phyloP scores from a whole-genome alignment of 2,888 invertebrate species.

The Nymphalis c-album region DNA sequence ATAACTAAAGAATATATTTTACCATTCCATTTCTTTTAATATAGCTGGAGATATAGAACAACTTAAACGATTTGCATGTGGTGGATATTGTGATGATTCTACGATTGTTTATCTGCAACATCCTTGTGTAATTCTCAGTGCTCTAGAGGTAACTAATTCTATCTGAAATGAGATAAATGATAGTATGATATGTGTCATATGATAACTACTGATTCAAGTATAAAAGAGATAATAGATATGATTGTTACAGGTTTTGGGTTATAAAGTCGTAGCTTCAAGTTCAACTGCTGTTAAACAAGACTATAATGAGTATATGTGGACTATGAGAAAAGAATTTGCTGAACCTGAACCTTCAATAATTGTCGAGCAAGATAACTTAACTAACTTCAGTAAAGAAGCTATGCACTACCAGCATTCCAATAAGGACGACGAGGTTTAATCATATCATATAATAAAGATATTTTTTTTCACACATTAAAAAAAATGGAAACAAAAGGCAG shows the following conservation, averaged over 20 bases:
- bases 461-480: background rate
- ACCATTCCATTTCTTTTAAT: slow-evolving; percentile 37
- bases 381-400: slow-evolving; percentile 83
- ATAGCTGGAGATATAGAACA: slow-evolving; percentile 90
- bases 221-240: slow-evolving; percentile 17
- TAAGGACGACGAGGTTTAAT: slow-evolving; percentile 75
- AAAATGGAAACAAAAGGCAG: slow-evolving; percentile 69
- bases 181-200: background rate
- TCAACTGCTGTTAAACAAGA: slow-evolving; percentile 93
- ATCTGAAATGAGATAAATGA: slow-evolving; percentile 10
- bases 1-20: slow-evolving; percentile 10
- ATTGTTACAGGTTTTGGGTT: slow-evolving; percentile 86
- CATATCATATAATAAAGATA: slow-evolving; percentile 37
- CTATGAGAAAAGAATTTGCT: slow-evolving; percentile 93
- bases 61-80: slow-evolving; percentile 90
- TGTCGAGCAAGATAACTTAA: slow-evolving; percentile 83
- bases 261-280: slow-evolving; percentile 93
- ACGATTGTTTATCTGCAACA: slow-evolving; percentile 93
- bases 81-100: slow-evolving; percentile 91
- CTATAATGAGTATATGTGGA: slow-evolving; percentile 96
- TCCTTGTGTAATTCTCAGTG: slow-evolving; percentile 92
- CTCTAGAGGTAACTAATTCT: slow-evolving; percentile 84
- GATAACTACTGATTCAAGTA: background rate
- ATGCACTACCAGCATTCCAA: slow-evolving; percentile 71
- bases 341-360: slow-evolving; percentile 88